These are phyloP conservation scores for Epistrophella euchroma DNA, from an alignment of 2,888 invertebrate species.

Conservation along the genomic window DNA sequence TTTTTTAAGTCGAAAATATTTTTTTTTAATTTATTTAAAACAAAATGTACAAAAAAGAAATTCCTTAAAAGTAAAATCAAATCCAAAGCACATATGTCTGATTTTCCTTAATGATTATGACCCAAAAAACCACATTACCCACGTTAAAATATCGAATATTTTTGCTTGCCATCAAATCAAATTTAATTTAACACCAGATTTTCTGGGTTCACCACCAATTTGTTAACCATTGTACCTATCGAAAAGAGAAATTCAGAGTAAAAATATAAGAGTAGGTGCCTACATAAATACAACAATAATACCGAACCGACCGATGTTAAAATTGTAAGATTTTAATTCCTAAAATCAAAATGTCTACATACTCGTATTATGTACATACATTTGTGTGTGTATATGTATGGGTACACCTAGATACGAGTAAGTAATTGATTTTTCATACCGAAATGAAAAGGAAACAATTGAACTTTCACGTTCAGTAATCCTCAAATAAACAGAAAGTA, in stretches of 20 bases:
- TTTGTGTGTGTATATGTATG: no score
- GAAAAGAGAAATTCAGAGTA: not conserved
- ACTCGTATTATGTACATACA: no score
- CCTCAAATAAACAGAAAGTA: not conserved
- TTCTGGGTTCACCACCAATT: slow-evolving; percentile 17
- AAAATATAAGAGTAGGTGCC: not conserved
- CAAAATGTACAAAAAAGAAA: not conserved
- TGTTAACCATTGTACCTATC: not conserved
- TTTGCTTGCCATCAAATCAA: slow-evolving; percentile 13
- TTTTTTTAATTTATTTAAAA: not conserved
- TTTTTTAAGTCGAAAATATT: no score
- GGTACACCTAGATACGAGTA: no score
- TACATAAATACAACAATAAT: not conserved
- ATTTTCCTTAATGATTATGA: not conserved
- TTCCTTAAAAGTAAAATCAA: slow-evolving; percentile 17
- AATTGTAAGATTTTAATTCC: not conserved
- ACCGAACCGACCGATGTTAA: not conserved
- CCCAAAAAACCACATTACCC: not conserved
- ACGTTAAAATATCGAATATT: not conserved
- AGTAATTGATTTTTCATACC: no score
- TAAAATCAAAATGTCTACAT: not conserved
- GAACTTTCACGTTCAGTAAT: slow-evolving; percentile 31
- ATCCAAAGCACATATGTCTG: slow-evolving; percentile 7
- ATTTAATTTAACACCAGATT: slow-evolving; percentile 30
- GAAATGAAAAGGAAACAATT: slow-evolving; percentile 9